These are phyloP conservation scores for Hypotaenidia philippensis DNA, from an alignment of 2,797 vertebrate species.

Conservation along the genomic window DNA sequence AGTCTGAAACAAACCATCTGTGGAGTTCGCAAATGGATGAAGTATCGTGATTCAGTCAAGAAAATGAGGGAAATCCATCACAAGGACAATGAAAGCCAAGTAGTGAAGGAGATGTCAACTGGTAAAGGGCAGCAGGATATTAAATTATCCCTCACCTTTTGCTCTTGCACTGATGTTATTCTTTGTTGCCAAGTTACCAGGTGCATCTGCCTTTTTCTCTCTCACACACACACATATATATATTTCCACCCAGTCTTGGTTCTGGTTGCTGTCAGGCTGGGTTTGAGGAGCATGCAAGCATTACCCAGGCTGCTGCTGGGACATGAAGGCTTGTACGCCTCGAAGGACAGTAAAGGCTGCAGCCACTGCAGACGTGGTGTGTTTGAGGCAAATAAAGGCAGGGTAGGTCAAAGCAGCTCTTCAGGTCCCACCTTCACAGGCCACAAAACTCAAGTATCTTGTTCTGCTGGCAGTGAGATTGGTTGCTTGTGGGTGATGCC, in stretches of 20 bases:
- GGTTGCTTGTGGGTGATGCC: not conserved
- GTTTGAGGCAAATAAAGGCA: not conserved
- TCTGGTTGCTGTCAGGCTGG: not conserved
- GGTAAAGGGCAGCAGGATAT: constrained; percentile 49
- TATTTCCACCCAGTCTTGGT: not conserved
- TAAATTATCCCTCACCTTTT: constrained; percentile 68
- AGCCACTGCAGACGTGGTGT: fast-evolving
- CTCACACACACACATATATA: not conserved
- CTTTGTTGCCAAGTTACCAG: constrained; percentile 63
- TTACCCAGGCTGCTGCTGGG: not conserved
- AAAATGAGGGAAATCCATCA: constrained; percentile 38
- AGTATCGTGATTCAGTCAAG: constrained; percentile 25
- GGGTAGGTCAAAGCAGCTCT: not conserved
- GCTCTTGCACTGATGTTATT: constrained; percentile 36
- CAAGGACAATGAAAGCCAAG: constrained; percentile 5
- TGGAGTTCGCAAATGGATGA: not conserved
- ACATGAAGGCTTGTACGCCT: not conserved
- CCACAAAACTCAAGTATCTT: not conserved
- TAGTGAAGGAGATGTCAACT: constrained; percentile 33
- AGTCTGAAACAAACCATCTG: not conserved
- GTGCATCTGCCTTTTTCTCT: not conserved
- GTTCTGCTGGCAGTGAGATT: not conserved
- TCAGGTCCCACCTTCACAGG: not conserved
- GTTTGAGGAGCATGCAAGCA: not conserved
- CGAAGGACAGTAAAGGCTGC: not conserved